A percentile compares a stretch with the other conserved stretches of the same genome.
phyloP scores from a whole-genome alignment of 23 tunicate species.

The Trididemnum clinides region DNA sequence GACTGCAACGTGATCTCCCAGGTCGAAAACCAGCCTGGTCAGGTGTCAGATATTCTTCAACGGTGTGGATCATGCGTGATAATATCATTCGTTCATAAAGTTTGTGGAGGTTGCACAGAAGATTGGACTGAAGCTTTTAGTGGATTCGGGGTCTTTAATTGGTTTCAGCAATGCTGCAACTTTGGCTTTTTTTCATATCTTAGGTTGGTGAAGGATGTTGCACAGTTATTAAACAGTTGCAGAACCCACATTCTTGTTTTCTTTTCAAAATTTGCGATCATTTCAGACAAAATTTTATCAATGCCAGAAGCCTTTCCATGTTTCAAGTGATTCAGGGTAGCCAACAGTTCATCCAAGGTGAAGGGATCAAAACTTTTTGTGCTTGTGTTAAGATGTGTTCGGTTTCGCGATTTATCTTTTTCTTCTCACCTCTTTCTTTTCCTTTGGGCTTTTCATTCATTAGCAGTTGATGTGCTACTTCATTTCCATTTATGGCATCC shows the following conservation, averaged over 20 bases:
- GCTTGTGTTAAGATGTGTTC: background rate
- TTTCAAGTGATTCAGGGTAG: background rate
- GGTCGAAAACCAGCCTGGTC: constrained; percentile 44
- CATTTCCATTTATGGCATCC: background rate
- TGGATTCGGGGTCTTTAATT: background rate
- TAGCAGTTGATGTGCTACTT: background rate
- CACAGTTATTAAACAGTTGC: background rate
- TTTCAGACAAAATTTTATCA: background rate
- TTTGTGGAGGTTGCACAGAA: constrained; percentile 8
- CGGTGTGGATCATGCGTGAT: background rate
- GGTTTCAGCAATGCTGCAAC: constrained; percentile 1
- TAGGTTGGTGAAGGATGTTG: too few species aligned
- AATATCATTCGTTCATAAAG: constrained; percentile 6
- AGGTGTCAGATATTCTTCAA: background rate
- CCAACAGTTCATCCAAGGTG: background rate
- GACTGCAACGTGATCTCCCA: background rate
- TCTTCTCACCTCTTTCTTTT: background rate
- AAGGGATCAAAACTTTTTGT: background rate
- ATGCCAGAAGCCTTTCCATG: background rate
- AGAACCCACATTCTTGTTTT: background rate
- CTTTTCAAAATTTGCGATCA: background rate
- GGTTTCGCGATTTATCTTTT: background rate
- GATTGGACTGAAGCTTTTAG: constrained; percentile 10
- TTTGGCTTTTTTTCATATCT: constrained; percentile 4
- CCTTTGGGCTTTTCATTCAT: background rate